Percentiles rank a stretch among this genome's conserved stretches.
These are phyloP conservation scores for Melanotus villosus DNA, from an alignment of 2,888 invertebrate species.

Conservation along the genomic window DNA sequence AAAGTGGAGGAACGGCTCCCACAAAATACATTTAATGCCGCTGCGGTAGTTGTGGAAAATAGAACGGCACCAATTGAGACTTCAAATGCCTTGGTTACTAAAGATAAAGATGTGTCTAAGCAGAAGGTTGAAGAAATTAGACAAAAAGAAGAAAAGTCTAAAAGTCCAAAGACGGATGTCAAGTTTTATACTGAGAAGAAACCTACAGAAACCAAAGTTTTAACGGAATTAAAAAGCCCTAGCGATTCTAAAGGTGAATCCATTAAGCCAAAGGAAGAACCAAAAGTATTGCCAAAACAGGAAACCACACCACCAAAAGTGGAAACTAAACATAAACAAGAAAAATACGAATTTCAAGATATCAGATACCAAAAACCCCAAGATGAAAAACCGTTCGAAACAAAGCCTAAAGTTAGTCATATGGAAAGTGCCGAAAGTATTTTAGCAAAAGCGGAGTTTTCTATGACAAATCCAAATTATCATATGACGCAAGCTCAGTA, in stretches of 20 bases:
- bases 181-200: slow-evolving; percentile 16
- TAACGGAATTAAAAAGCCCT: slow-evolving; percentile 62
- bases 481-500: slow-evolving; percentile 74
- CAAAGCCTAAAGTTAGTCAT: slow-evolving; percentile 59
- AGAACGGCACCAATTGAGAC: neutral
- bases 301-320: slow-evolving; percentile 66
- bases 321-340: slow-evolving; percentile 57
- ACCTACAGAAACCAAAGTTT: slow-evolving; percentile 20
- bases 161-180: slow-evolving; percentile 24
- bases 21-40: neutral
- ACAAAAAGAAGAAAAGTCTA: slow-evolving; percentile 35
- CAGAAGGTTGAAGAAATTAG: slow-evolving; percentile 34
- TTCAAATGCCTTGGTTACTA: neutral
- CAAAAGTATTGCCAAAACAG: slow-evolving; percentile 66
- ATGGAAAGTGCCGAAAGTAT: slow-evolving; percentile 68
- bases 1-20: slow-evolving; percentile 14
- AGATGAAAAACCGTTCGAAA: slow-evolving; percentile 55
- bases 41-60: neutral
- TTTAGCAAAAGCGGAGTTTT: slow-evolving; percentile 74
- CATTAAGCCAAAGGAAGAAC: slow-evolving; percentile 66
- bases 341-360: slow-evolving; percentile 50
- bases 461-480: slow-evolving; percentile 80
- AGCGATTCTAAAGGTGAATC: slow-evolving; percentile 69
- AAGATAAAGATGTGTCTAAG: slow-evolving; percentile 23
- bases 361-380: slow-evolving; percentile 56